A percentile compares a stretch with the other conserved stretches of the same genome.
phyloP scores from a whole-genome alignment of 1,140 invertebrate species.

The Lepeophtheirus salmonis region DNA sequence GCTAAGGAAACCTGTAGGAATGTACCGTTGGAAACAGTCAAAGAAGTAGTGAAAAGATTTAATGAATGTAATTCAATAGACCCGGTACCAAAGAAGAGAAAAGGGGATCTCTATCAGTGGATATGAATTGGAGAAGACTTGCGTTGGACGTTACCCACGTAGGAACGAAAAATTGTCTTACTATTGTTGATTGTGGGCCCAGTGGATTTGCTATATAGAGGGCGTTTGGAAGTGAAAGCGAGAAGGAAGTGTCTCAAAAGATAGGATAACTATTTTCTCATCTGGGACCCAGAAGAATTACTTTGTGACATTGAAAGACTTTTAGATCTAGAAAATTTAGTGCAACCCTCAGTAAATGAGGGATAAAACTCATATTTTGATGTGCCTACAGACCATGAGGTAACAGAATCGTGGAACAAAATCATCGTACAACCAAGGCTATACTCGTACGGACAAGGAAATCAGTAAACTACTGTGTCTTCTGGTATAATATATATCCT shows the following conservation, averaged over 20 bases:
- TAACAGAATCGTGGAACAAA: neutral
- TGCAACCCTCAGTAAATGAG: neutral
- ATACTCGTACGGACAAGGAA: neutral
- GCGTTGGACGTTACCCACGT: neutral
- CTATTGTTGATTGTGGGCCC: neutral
- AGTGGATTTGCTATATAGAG: neutral
- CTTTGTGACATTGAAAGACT: neutral
- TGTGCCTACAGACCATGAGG: neutral
- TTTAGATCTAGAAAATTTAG: neutral
- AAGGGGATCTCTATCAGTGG: neutral
- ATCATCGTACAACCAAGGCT: neutral
- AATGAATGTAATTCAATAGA: neutral
- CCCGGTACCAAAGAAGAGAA: neutral
- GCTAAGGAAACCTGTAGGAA: neutral
- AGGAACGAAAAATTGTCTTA: neutral
- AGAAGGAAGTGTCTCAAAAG: neutral
- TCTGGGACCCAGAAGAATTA: neutral
- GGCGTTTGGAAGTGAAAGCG: neutral
- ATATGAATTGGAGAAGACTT: neutral
- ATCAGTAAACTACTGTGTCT: neutral
- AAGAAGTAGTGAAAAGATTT: neutral
- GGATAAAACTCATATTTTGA: neutral
- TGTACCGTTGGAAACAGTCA: neutral
- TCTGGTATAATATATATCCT: neutral
- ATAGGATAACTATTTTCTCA: neutral